Evolutionary conservation across 2,888 invertebrate genomes (phyloP), one percentile per base, ranked within the genome.

Genomic region (Gerris lacustris): DNA sequence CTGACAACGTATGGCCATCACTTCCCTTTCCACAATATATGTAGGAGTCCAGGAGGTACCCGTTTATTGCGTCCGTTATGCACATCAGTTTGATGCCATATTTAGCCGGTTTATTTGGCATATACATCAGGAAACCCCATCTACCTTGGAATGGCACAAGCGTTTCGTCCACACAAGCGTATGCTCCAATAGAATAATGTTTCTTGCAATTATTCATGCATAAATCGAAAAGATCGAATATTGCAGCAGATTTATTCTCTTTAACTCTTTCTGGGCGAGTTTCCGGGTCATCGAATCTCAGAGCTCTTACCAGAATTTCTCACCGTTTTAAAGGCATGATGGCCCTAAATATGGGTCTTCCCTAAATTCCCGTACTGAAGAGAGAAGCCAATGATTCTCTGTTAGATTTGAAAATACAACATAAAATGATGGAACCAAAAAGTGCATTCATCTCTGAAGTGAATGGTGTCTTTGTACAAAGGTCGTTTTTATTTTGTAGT

Each of bases 71-170:
- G 47, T 70, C 70, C 15, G 66, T 66, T 6, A 72, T 31, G 43
- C 45, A 44, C n/a, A 47, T 15, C 45, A 72, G 45, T 63, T 72
- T 72, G 5, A 72, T 44, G 15, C 72, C 70, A 67, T 72, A 72
- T 31, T 72, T 72, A 44, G 62, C 63, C 15, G 69, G 71, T 67
- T 74, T 74, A 15, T 71, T 72, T 18, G 73, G 73, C 72, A 73
- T 73, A 45, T 73, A 73, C 67, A 74, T 70, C n/a, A 45, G 45
- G 45, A 73, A 74, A 2, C 31, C n/a, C 15, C 44, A 70, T 55
- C 71, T 17, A 5, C 73, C 74, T 45, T 71, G 67, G 67, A 74
- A 74, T 4, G 70, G 67, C 5, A n/a, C n/a, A 11, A 74, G 68
- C 64, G 71, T 73, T 71, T 74, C 73, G 18, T 74, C 72, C 6